Percentiles rank a stretch among this genome's conserved stretches.
Evolutionary conservation across 2,888 invertebrate genomes (phyloP).

Genomic region (Drosophila neotestacea): DNA sequence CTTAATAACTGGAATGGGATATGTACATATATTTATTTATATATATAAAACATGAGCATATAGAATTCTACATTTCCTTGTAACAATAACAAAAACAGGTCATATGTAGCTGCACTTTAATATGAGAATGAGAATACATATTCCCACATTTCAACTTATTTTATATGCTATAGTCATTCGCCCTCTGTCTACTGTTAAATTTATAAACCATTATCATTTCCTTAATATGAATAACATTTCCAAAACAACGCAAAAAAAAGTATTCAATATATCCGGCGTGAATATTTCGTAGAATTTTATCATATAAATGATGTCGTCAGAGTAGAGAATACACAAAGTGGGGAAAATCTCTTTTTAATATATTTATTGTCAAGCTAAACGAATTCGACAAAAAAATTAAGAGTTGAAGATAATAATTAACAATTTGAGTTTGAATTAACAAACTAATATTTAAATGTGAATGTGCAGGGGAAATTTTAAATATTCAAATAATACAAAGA

Average conservation of each 20-base stretch:
- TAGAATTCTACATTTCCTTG: constrained; percentile 25
- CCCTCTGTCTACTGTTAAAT: constrained; percentile 27
- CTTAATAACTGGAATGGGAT: constrained; percentile 25
- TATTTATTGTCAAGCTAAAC: no score
- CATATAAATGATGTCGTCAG: constrained; percentile 13
- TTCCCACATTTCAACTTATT: not conserved
- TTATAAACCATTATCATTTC: constrained; percentile 39
- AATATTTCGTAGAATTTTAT: constrained; percentile 39
- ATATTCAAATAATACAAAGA: no score
- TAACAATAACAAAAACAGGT: constrained; percentile 39
- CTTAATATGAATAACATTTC: constrained; percentile 22
- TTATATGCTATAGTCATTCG: constrained; percentile 11
- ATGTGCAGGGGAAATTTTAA: no score
- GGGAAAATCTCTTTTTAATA: not conserved
- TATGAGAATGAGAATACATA: not conserved
- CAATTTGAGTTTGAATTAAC: no score
- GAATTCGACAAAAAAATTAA: no score
- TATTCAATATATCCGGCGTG: constrained; percentile 35
- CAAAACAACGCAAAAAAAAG: constrained; percentile 40
- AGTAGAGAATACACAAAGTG: not conserved
- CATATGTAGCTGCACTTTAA: constrained; percentile 28
- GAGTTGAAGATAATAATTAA: no score
- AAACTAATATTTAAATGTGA: no score
- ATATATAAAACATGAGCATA: constrained; percentile 10
- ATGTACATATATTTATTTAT: not conserved